phyloP scores from a whole-genome alignment of 2,113 vertebrate genomes.

The Andinoacara biseriatus region DNA sequence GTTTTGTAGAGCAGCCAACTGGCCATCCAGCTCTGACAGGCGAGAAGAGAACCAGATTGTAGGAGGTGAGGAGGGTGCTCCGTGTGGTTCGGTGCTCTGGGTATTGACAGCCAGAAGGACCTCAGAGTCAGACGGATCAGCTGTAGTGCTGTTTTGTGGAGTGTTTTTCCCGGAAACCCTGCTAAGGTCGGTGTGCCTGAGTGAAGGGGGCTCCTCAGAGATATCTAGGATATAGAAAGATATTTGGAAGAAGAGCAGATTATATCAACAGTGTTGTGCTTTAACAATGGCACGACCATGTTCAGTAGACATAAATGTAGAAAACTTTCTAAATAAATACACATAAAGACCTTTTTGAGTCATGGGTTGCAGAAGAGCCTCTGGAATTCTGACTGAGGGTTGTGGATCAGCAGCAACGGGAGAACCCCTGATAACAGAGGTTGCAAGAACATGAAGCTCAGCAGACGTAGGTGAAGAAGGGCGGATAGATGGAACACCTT shows the following conservation, averaged over 20 bases:
- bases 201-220: background rate
- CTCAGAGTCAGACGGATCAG: conserved; percentile 4
- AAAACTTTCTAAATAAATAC: background rate
- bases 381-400: background rate
- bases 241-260: background rate
- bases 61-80: conserved; percentile 20
- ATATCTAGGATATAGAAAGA: conserved; percentile 38
- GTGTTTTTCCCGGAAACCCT: conserved; percentile 55
- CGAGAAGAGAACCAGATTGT: conserved; percentile 73
- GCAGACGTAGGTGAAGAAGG: conserved; percentile 71
- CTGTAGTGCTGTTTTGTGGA: background rate
- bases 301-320: background rate
- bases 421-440: conserved; percentile 67
- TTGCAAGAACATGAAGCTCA: conserved; percentile 76
- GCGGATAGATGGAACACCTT: conserved; percentile 47
- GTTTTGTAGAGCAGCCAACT: conserved; percentile 83
- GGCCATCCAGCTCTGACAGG: conserved; percentile 83
- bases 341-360: conserved; percentile 52
- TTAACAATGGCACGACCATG: background rate
- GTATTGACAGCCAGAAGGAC: conserved; percentile 30
- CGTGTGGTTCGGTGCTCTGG: background rate
- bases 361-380: background rate
- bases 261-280: background rate
- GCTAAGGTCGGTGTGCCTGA: conserved; percentile 2
- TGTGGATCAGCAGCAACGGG: conserved; percentile 32